These are phyloP conservation scores for Rhodophaea formosa DNA, from an alignment of 2,888 invertebrate species.

Conservation along the genomic window DNA sequence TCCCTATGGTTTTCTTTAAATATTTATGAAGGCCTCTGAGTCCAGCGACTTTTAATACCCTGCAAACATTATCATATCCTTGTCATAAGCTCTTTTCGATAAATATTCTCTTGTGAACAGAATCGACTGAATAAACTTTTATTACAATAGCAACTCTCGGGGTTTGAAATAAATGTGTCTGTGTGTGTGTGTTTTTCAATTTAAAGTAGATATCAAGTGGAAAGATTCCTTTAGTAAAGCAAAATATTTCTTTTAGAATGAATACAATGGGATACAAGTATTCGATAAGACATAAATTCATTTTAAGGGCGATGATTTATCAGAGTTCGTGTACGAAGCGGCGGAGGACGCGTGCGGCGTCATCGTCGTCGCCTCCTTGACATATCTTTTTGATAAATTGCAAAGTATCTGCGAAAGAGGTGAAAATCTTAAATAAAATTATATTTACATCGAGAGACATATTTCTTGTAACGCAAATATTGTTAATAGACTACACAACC, in stretches of 20 bases:
- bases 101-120: conserved; percentile 42
- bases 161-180: neutral
- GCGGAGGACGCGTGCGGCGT: conserved; percentile 53
- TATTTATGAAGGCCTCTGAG: conserved; percentile 66
- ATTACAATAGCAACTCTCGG: conserved; percentile 16
- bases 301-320: conserved; percentile 67
- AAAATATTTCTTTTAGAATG: conserved; percentile 27
- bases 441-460: conserved; percentile 30
- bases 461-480: neutral
- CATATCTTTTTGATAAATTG: conserved; percentile 70
- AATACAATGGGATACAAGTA: conserved; percentile 48
- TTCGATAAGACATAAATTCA: conserved; percentile 60
- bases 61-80: conserved; percentile 58
- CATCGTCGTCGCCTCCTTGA: conserved; percentile 57
- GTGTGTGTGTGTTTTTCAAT: neutral
- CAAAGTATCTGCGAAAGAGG: conserved; percentile 57
- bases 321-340: conserved; percentile 38
- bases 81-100: conserved; percentile 48
- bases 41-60: conserved; percentile 65
- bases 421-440: conserved; percentile 54
- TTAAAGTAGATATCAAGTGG: neutral
- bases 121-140: conserved; percentile 35
- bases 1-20: conserved; percentile 64
- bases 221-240: neutral
- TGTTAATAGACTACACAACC: neutral